Base-by-base conservation (phyloP, 2,888 invertebrate genomes). In the Omphaloscelis lunosa region DNA sequence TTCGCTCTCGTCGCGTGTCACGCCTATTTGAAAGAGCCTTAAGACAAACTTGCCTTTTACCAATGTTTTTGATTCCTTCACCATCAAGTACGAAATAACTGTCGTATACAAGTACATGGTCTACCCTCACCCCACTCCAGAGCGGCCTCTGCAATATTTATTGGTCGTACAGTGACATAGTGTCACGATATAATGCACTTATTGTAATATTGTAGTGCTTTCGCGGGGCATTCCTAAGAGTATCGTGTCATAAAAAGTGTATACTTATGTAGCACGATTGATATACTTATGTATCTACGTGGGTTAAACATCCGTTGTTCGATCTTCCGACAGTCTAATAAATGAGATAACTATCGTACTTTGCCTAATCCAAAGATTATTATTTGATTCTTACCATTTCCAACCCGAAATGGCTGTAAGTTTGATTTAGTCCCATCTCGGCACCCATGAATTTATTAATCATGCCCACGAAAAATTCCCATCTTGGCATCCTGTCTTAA, bases 271-370 rank as follows among this genome's bases (percentile, higher is more conserved):
- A 27, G 11, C 11, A 4, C 20, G 34, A 9, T 51, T 72, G 9
- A 20, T n/a, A 9, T 20, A 72, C 34, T 27, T 34, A 23, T 29
- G 11, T 20, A 7, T 7, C 1, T 71, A 9, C 39, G 6, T 34
- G 2, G 15, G 48, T 4, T 27, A 15, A 9, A 27, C 7, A 71
- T 4, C 39, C 27, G 2, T 48, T 17, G 15, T 72, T 71, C 20
- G 15, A 34, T 70, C 48, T 70, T 70, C 48, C 70, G n/a, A 70
- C 45, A 48, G 8, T 34, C 9, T 34, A 45, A 34, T 48, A 69
- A 34, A 69, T 48, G 34, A 68, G 48, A 48, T 48, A 72, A 20
- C 12, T 6, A 20, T 34, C 20, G n/a, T 69, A 72, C 48, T 34
- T 70, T 20, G 20, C 20, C 34, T 51, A n/a, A 63, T 8, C 8